These are phyloP conservation scores for Pseudomyrmex cubaensis DNA, from an alignment of 1,140 invertebrate species.

Conservation along the genomic window DNA sequence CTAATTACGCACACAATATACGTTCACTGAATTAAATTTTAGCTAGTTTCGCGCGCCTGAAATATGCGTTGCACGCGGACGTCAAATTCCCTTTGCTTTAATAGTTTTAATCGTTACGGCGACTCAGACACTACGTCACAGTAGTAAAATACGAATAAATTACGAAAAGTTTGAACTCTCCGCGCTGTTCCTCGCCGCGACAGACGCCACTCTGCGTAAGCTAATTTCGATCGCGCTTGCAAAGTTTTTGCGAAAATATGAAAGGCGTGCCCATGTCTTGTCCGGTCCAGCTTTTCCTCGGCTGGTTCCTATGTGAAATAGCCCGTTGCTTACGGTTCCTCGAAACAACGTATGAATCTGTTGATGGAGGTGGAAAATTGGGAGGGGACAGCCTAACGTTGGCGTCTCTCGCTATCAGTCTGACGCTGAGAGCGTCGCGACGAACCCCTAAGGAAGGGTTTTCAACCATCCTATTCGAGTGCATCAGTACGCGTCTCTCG, in stretches of 20 bases:
- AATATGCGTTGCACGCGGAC: neutral
- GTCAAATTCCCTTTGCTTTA: neutral
- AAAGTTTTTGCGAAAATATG: conserved; percentile 65
- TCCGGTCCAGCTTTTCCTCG: conserved; percentile 11
- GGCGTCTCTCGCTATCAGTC: conserved; percentile 73
- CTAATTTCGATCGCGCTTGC: conserved; percentile 75
- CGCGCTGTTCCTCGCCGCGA: neutral
- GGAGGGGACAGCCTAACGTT: conserved; percentile 69
- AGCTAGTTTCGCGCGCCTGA: neutral
- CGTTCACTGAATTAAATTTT: neutral
- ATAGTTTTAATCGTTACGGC: neutral
- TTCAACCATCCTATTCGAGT: conserved; percentile 8
- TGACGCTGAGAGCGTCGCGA: conserved; percentile 72
- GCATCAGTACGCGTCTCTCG: conserved; percentile 11
- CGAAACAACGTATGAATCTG: conserved; percentile 61
- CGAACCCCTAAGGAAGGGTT: conserved; percentile 58
- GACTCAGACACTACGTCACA: conserved; percentile 28
- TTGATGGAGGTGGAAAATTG: conserved; percentile 71
- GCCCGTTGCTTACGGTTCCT: conserved; percentile 64
- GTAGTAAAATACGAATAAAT: conserved; percentile 41
- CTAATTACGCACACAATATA: too few relatives aligned
- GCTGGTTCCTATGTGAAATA: conserved; percentile 37
- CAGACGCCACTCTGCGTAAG: neutral
- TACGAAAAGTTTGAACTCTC: conserved; percentile 49
- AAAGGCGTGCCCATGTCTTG: conserved; percentile 55